Evolutionary conservation across 2,888 invertebrate genomes (phyloP).

Genomic region (Andrena dorsata): DNA sequence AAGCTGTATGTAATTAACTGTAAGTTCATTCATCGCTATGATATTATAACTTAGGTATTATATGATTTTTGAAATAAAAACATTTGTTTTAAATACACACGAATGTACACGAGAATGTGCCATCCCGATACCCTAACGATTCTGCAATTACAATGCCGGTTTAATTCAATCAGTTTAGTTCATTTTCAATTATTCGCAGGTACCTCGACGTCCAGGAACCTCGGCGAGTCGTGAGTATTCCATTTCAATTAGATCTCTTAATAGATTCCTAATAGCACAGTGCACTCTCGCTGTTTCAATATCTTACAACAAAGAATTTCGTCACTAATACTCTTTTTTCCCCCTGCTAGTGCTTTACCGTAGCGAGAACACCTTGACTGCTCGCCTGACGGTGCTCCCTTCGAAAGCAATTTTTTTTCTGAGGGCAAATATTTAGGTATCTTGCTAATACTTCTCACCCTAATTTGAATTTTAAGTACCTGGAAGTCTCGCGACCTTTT

Average conservation of each 20-base stretch:
- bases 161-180: no score
- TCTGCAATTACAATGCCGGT: not conserved
- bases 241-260: slow-evolving; percentile 8
- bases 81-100: slow-evolving; percentile 83
- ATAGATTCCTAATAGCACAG: slow-evolving; percentile 32
- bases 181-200: slow-evolving; percentile 75
- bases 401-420: not conserved
- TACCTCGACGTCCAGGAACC: slow-evolving; percentile 78
- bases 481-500: no score
- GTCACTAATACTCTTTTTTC: slow-evolving; percentile 60
- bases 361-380: slow-evolving; percentile 14
- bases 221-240: slow-evolving; percentile 84
- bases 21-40: slow-evolving; percentile 84
- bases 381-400: slow-evolving; percentile 1
- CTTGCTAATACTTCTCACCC: not conserved
- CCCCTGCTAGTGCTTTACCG: slow-evolving; percentile 31
- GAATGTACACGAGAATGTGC: slow-evolving; percentile 55
- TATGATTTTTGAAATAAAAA: slow-evolving; percentile 84
- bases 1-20: slow-evolving; percentile 83
- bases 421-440: not conserved
- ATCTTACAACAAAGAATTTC: slow-evolving; percentile 36
- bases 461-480: no score
- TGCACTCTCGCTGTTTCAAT: slow-evolving; percentile 49
- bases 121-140: slow-evolving; percentile 16
- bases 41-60: slow-evolving; percentile 83